Conservation (phyloP, 2,113 vertebrate genomes). For the Lichenostomus cassidix region DNA sequence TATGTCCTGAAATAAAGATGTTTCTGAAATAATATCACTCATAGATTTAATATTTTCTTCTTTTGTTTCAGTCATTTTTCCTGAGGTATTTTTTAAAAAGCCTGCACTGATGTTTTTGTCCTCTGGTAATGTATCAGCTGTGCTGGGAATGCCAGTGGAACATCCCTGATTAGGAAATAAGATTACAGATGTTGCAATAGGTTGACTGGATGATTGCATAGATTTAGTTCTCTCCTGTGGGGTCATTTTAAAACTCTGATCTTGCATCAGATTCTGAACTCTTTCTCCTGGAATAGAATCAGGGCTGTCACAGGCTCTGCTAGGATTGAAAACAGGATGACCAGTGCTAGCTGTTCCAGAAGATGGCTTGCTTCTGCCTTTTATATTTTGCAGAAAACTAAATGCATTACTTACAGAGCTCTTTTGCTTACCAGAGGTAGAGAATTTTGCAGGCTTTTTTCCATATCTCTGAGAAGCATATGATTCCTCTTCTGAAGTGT, state of each 20-base stretch:
- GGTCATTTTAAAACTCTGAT: constrained; percentile 59
- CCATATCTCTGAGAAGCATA: background rate
- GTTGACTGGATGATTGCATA: constrained; percentile 57
- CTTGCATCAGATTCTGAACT: constrained; percentile 57
- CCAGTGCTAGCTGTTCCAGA: background rate
- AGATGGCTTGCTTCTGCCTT: background rate
- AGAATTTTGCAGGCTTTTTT: background rate
- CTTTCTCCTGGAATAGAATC: constrained; percentile 43
- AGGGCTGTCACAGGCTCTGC: constrained; percentile 47
- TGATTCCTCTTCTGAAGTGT: constrained; percentile 41
- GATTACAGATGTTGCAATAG: constrained; percentile 55
- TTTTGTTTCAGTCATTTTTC: constrained; percentile 22
- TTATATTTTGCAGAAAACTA: constrained; percentile 4
- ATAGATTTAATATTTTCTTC: constrained; percentile 55
- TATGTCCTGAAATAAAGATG: constrained; percentile 36
- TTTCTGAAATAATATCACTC: constrained; percentile 4
- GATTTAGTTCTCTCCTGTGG: constrained; percentile 51
- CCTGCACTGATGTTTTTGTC: background rate
- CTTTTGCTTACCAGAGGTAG: background rate
- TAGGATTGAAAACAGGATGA: constrained; percentile 38
- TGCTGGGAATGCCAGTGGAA: constrained; percentile 19
- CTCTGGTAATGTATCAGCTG: constrained; percentile 30
- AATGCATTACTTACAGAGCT: background rate
- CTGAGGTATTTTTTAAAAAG: constrained; percentile 41
- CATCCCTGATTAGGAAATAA: constrained; percentile 61